These are phyloP conservation scores for Fragum whitleyi DNA, from an alignment of 2,888 invertebrate species.

Conservation along the genomic window DNA sequence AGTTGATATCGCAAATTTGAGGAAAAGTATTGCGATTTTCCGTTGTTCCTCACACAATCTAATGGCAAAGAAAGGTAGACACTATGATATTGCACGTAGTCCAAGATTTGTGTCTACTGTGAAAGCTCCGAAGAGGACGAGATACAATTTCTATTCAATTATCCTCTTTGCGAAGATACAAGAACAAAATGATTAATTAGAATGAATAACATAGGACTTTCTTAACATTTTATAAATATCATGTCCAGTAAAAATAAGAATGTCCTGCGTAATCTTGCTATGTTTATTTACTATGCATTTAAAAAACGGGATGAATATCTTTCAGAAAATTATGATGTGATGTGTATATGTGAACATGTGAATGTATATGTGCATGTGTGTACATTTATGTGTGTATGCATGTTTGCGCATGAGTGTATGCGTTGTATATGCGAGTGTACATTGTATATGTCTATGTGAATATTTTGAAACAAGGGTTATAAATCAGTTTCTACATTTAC, in stretches of 20 bases:
- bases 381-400: not conserved
- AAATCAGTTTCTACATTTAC: too few species aligned
- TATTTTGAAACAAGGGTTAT: too few species aligned
- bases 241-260: conserved; percentile 12
- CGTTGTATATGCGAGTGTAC: not conserved
- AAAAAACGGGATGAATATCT: conserved; percentile 4
- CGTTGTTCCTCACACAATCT: not conserved
- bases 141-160: conserved; percentile 5
- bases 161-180: conserved; percentile 5
- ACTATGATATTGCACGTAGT: not conserved
- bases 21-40: not conserved
- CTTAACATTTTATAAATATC: not conserved
- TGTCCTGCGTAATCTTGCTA: conserved; percentile 11
- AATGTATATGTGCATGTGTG: not conserved
- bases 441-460: too few species aligned
- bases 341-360: not conserved
- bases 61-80: not conserved
- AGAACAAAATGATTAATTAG: not conserved
- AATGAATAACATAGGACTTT: not conserved
- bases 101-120: not conserved
- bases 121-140: not conserved
- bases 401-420: not conserved
- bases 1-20: not conserved
- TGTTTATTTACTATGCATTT: conserved; percentile 10
- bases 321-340: not conserved